Evolutionary conservation across 1,140 invertebrate species (phyloP), one percentile per base, ranked within the genome.

Genomic region (Thaumetopoea pityocampa): DNA sequence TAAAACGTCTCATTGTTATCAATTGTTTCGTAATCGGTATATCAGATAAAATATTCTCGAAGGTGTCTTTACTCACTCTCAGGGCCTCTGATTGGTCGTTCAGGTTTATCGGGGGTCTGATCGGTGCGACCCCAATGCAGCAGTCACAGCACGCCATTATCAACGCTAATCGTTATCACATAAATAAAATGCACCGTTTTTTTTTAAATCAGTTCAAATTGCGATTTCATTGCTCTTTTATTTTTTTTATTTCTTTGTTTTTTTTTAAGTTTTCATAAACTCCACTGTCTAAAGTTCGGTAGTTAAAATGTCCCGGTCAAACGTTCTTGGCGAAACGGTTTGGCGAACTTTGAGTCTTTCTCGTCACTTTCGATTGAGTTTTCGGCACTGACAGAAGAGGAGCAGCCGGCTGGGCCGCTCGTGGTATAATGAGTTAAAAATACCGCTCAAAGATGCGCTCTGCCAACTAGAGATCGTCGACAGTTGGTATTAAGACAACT

Each of bases 51-150:
- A 20, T 26, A 28, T 18, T 12, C 30, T 5, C 7, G 12, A 28
- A 27, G 24, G 15, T 37, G 7, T 28, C 11, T 34, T 27, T 9
- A 76, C 86, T 89, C 82, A 95, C 93, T 92, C 92, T 93, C 36
- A 93, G 81, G 51, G 89, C 73, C 62, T 95, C 93, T 27, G 93
- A 94, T 69, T 95, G 93, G 51, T 90, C 89, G 62, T 67, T 88
- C 33, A 93, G 83, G 71, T 92, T 91, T 66, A 95, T 91, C 29
- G 93, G 93, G 43, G 90, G 87, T 52, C 90, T 88, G 42, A 94
- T 89, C 11, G 90, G 91, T 44, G 88, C 74, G 26, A 86, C 83
- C 64, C 87, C 88, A 69, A 84, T 82, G 68, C 91, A 91, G 69
- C 90, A 90, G 63, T 88, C 88, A 71, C 89, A 90, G 56, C 86